Percentiles rank a stretch among this genome's conserved stretches.
Evolutionary conservation across 2,888 invertebrate genomes (phyloP).

Genomic region (Dasysyrphus albostriatus): DNA sequence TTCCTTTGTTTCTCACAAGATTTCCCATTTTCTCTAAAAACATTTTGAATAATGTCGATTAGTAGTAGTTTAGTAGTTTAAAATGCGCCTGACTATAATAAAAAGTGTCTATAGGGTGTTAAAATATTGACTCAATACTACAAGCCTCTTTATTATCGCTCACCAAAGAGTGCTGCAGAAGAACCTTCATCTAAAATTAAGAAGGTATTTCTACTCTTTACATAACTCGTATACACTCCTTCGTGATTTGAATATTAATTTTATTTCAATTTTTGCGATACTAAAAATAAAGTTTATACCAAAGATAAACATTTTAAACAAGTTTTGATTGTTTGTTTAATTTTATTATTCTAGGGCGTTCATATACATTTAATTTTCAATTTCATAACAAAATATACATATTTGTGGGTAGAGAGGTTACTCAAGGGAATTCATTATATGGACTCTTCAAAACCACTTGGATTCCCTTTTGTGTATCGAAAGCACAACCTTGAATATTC

Average conservation of each 20-base stretch:
- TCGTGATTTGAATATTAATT: constrained; percentile 34
- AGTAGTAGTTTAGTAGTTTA: background rate
- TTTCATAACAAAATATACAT: background rate
- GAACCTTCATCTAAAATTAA: background rate
- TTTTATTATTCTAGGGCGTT: background rate
- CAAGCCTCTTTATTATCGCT: background rate
- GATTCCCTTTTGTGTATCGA: constrained; percentile 24
- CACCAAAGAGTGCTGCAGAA: background rate
- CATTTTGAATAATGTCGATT: background rate
- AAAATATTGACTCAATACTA: background rate
- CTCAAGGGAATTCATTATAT: background rate
- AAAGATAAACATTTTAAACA: constrained; percentile 6
- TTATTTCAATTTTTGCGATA: constrained; percentile 2
- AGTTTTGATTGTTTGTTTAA: constrained; percentile 13
- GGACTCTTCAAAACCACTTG: constrained; percentile 6
- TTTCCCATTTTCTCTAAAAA: too few relatives aligned
- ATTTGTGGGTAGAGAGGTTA: background rate
- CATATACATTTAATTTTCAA: constrained; percentile 7
- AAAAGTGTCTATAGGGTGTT: background rate
- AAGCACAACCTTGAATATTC: constrained; percentile 37
- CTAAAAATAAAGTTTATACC: background rate
- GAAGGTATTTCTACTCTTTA: background rate
- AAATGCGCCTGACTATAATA: background rate
- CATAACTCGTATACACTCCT: background rate
- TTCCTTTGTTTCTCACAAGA: too few relatives aligned